A percentile compares a stretch with the other conserved stretches of the same genome.
These are phyloP conservation scores for Panurus biarmicus DNA, from an alignment of 2,113 vertebrate genomes.

Conservation along the genomic window DNA sequence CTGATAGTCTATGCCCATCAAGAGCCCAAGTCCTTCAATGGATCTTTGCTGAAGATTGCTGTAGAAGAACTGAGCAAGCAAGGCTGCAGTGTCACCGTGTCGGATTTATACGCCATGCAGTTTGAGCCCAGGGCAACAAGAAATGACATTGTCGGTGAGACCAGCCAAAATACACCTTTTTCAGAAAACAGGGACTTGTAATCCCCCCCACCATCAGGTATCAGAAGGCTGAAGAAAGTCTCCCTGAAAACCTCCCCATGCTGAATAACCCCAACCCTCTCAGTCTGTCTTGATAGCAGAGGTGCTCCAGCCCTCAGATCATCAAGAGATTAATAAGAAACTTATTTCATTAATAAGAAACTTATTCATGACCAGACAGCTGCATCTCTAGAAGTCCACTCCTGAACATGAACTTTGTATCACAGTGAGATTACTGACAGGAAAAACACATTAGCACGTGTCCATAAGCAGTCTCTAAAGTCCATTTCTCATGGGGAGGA, in stretches of 20 bases:
- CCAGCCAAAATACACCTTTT: background rate
- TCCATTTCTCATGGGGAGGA: background rate
- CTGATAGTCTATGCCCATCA: conserved; percentile 75
- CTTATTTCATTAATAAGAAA: background rate
- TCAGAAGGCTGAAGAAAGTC: background rate
- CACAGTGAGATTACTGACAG: background rate
- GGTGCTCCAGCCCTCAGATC: background rate
- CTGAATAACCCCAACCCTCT: background rate
- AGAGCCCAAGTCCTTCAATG: conserved; percentile 73
- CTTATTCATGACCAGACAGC: background rate
- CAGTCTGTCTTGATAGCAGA: background rate
- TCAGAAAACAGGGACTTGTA: background rate
- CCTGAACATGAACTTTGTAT: background rate
- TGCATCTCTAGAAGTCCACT: background rate
- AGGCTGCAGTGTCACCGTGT: conserved; percentile 63
- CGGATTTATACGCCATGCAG: conserved; percentile 71
- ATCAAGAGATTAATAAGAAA: background rate
- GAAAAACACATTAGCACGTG: background rate
- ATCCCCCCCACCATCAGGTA: accelerated
- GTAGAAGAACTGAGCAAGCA: conserved; percentile 64
- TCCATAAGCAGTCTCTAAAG: background rate
- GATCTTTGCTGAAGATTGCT: conserved; percentile 59
- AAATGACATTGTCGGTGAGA: conserved; percentile 68
- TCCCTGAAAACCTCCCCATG: background rate
- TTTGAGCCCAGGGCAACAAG: conserved; percentile 72